phyloP scores from a whole-genome alignment of 64 coral and sea anemone genomes.

The Pocillopora damicornis region DNA sequence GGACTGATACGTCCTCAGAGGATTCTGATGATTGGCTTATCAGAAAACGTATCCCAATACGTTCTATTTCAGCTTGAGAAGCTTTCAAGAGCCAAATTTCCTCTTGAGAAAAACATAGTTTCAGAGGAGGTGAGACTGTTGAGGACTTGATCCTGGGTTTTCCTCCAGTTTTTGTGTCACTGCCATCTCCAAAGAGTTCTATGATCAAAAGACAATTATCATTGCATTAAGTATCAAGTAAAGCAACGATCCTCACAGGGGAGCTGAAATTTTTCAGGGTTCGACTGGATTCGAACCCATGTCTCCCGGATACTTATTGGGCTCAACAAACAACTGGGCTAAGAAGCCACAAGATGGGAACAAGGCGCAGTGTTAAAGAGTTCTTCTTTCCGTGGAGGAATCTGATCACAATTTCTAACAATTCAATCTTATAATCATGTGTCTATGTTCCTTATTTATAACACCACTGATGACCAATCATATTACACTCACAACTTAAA shows the following conservation, averaged over 20 bases:
- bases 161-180: background rate
- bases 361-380: no score
- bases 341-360: no score
- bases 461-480: no score
- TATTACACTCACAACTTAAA: no score
- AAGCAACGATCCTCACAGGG: no score
- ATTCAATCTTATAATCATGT: no score
- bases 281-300: no score
- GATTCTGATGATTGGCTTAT: conserved; percentile 2
- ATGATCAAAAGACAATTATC: conserved; percentile 1
- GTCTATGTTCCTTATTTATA: background rate
- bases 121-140: conserved; percentile 53
- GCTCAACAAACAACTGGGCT: no score
- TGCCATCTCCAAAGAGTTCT: conserved; percentile 62
- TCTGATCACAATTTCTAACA: no score
- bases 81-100: conserved; percentile 63
- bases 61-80: conserved; percentile 57
- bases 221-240: no score
- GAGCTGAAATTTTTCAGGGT: background rate
- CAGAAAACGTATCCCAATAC: conserved; percentile 67
- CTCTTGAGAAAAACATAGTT: conserved; percentile 45
- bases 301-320: no score
- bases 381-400: no score
- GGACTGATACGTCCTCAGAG: conserved; percentile 9
- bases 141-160: conserved; percentile 60